Conservation (phyloP, 2,888 invertebrate genomes). For the Halictus quadricinctus region DNA sequence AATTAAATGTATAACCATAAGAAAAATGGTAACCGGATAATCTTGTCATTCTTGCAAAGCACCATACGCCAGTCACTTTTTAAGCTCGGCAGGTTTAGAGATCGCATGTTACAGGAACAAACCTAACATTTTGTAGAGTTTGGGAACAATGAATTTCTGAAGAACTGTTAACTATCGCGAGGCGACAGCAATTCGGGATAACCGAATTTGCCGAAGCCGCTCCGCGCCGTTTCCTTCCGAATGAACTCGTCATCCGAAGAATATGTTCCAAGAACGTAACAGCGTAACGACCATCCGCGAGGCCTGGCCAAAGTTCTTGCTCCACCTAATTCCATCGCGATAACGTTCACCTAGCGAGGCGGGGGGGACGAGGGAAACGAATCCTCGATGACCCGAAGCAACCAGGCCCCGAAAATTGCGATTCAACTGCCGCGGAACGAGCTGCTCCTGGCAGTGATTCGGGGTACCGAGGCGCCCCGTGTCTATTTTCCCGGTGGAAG, state of each 20-base stretch:
- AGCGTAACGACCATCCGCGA: background rate
- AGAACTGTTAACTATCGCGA: no score
- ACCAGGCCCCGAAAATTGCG: slow-evolving; percentile 40
- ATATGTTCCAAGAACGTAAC: slow-evolving; percentile 8
- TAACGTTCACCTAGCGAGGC: background rate
- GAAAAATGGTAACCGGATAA: no score
- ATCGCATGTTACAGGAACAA: no score
- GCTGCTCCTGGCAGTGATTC: slow-evolving; percentile 50
- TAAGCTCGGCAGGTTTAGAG: no score
- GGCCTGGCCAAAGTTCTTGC: slow-evolving; percentile 14
- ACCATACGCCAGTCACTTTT: no score
- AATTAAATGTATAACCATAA: no score
- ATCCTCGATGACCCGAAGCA: slow-evolving; percentile 18
- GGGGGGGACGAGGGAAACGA: background rate
- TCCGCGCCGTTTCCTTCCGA: background rate
- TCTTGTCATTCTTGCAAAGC: no score
- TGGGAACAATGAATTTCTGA: no score
- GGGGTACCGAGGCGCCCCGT: slow-evolving; percentile 47
- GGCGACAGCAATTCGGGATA: background rate
- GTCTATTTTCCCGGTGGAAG: slow-evolving; percentile 66
- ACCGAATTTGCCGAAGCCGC: background rate
- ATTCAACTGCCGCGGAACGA: slow-evolving; percentile 33
- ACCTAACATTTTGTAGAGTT: no score
- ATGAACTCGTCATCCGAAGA: background rate
- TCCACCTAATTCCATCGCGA: slow-evolving; percentile 22